A percentile compares a stretch with the other conserved stretches of the same genome.
Evolutionary conservation across 1,140 invertebrate species (phyloP).

Genomic region (Scaptodrosophila lebanonensis): DNA sequence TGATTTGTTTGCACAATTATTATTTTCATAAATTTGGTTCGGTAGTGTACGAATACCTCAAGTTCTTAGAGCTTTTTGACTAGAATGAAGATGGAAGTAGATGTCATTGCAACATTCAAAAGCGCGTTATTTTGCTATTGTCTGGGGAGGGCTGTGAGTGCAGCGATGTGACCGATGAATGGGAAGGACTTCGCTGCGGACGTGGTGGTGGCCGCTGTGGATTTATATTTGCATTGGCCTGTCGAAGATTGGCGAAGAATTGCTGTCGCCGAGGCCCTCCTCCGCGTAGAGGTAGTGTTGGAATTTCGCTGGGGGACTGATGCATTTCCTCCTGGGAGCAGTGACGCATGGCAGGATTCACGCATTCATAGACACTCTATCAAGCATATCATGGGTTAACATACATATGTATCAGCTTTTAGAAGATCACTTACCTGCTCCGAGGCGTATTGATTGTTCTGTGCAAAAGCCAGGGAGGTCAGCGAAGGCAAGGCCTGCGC

Average conservation of each 20-base stretch:
- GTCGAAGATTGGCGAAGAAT: slow-evolving; percentile 74
- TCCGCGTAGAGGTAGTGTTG: slow-evolving; percentile 72
- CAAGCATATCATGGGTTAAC: neutral
- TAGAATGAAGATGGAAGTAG: slow-evolving; percentile 40
- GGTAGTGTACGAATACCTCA: slow-evolving; percentile 26
- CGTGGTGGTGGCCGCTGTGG: slow-evolving; percentile 63
- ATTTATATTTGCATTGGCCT: slow-evolving; percentile 72
- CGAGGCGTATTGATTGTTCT: slow-evolving; percentile 76
- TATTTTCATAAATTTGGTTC: slow-evolving; percentile 19
- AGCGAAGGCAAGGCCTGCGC: slow-evolving; percentile 78
- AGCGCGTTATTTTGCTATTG: slow-evolving; percentile 70
- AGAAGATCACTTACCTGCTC: slow-evolving; percentile 52
- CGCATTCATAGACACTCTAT: slow-evolving; percentile 76
- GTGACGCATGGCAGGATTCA: slow-evolving; percentile 76
- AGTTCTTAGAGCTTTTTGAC: slow-evolving; percentile 49
- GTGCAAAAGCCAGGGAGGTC: slow-evolving; percentile 74
- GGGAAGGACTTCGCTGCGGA: slow-evolving; percentile 56
- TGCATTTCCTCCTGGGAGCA: slow-evolving; percentile 64
- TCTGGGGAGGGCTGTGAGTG: slow-evolving; percentile 65
- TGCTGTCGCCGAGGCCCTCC: slow-evolving; percentile 65
- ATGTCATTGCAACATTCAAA: slow-evolving; percentile 22
- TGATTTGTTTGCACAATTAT: slow-evolving; percentile 31
- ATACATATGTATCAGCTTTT: neutral
- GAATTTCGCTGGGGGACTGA: slow-evolving; percentile 75
- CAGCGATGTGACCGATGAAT: slow-evolving; percentile 61